Evolutionary conservation across 2,113 vertebrate species (phyloP), one percentile per base, ranked within the genome.

Genomic region (Capreolus pygargus): DNA sequence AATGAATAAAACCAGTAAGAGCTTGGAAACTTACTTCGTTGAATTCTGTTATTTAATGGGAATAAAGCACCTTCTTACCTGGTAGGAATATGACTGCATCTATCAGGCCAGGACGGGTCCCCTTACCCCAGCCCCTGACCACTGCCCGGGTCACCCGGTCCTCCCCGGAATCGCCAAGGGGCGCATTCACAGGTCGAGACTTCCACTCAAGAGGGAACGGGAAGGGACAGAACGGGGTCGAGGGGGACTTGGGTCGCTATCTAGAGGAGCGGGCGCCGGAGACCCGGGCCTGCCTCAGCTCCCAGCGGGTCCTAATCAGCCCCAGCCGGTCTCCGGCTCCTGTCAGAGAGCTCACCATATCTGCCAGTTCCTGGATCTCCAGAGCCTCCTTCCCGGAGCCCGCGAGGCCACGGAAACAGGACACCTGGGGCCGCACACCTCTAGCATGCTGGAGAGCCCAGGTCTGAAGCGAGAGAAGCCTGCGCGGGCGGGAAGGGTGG

Each of bases 401-500:
- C 8, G 14, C 1, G 2, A 23, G 5, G 19, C 27, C 2, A 6
- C 39, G 3, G 33, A 36, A 10, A 54, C 50, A 23, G 0, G 33
- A 54, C 79, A 14, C 33, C 19, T 36, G 12, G 6, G 79, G 11
- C 79, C 30, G 19, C 79, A n/a, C 7, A 19, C 33, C 6, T 13
- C 25, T 43, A 11, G 6, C 4, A 27, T 1, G 39, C 16, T 1
- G 3, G 3, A 23, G 39, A 33, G 13, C 12, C 5, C 33, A 17
- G 36, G 4, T 30, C 14, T 5, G 28, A 16, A 4, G 12, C 23
- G 3, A 3, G 45, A 19, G 0, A 13, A 7, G 9, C 25, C 58
- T 13, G 19, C 16, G 30, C 9, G 10, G 25, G 1, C 50, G 1
- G 21, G 3, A 0, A 0, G 54, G 30, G 33, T 43, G 21, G 39